Evolutionary conservation across 2,888 invertebrate genomes (phyloP), one percentile per base, ranked within the genome.

Genomic region (Hanleya hanleyi): DNA sequence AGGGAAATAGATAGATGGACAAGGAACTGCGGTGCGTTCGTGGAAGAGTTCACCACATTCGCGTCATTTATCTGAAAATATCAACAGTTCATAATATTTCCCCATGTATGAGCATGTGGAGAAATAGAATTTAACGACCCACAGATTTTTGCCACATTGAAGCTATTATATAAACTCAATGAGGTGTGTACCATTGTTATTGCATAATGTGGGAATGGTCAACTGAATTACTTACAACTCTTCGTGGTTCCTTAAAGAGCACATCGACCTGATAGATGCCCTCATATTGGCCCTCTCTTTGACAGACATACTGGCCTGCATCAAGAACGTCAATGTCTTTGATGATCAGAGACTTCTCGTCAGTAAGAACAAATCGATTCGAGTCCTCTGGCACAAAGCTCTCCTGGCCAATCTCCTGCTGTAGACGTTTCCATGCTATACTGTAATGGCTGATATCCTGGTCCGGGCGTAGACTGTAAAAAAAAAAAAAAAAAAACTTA

Each of bases 261-360:
- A 87, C 84, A 73, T 89, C 88, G 33, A 87, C 65, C 72, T 86
- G 86, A 74, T 85, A 85, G 22, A 84, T 82, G 26, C 80, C 81
- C 18, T 80, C 76, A 32, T 81, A 82, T 67, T 84, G 83, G 5
- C 76, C 73, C 4, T 74, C 68, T 33, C 71, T 70, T 29, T 85
- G 68, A 73, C 87, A 87, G 61, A 80, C 83, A 73, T 84, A 87
- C 70, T 86, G 84, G 12, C 86, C 87, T 4, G 82, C 78, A 50
- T 84, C 85, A 9, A 62, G 57, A 6, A 86, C 65, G 51, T 81
- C 82, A 9, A 83, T 74, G 47, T 66, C 36, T 29, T 71, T 33
- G 32, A 81, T 62, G 37, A 67, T 65, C n/a, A 79, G 69, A 51
- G 22, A 26, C 26, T 68, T 64, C 37, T 66, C 51, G 32, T 71